A percentile compares a stretch with the other conserved stretches of the same genome.
Conservation (phyloP, 1,140 invertebrate species). For the Tetramorium simillimum region DNA sequence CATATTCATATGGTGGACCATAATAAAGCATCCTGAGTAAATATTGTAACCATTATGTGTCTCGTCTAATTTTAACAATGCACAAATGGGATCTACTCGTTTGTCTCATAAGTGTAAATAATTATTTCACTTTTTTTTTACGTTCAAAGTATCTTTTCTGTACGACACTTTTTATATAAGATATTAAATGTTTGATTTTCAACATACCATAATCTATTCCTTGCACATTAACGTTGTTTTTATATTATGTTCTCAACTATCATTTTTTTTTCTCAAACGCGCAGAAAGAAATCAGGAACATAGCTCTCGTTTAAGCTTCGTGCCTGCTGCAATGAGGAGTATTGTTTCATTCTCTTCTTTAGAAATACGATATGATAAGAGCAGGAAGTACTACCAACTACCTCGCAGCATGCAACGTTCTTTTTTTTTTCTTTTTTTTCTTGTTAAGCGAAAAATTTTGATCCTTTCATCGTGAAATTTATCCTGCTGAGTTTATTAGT, state of each 20-base stretch:
- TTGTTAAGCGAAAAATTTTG: conserved; percentile 64
- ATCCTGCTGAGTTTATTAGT: conserved; percentile 50
- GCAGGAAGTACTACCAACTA: conserved; percentile 71
- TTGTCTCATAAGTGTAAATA: conserved; percentile 72
- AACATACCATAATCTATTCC: conserved; percentile 73
- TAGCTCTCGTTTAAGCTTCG: conserved; percentile 71
- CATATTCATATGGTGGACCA: conserved; percentile 81
- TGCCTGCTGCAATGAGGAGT: conserved; percentile 67
- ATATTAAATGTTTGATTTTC: conserved; percentile 80
- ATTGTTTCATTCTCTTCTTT: conserved; percentile 53
- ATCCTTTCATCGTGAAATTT: conserved; percentile 46
- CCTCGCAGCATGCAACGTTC: conserved; percentile 73
- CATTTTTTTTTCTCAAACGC: conserved; percentile 72
- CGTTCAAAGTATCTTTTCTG: conserved; percentile 63
- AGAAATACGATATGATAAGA: conserved; percentile 73
- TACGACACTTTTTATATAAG: conserved; percentile 62
- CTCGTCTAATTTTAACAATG: conserved; percentile 81
- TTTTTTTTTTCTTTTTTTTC: conserved; percentile 44
- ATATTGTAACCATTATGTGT: conserved; percentile 84
- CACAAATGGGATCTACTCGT: conserved; percentile 76
- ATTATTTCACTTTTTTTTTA: conserved; percentile 68
- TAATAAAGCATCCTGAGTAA: conserved; percentile 86
- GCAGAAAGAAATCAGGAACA: conserved; percentile 79
- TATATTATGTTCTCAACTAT: conserved; percentile 68
- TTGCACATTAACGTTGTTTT: conserved; percentile 67